phyloP scores from a whole-genome alignment of 2,113 vertebrate genomes.

The Protobothrops flavoviridis region DNA sequence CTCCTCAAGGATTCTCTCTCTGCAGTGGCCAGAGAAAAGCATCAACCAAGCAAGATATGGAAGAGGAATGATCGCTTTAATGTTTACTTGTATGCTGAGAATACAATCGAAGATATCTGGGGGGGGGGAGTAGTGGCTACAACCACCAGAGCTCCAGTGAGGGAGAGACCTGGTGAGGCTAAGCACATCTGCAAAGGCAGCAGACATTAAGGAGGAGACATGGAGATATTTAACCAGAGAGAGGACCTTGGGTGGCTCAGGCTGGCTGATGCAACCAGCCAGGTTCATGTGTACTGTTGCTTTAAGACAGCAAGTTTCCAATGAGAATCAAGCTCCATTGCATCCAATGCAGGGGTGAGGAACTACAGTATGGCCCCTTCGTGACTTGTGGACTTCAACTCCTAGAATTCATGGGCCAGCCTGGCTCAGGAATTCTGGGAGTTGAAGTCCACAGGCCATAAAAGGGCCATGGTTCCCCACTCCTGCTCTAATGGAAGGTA shows the following conservation, averaged over 20 bases:
- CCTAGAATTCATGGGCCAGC: not conserved
- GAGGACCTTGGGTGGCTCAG: not conserved
- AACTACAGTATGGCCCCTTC: not conserved
- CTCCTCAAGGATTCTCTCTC: not conserved
- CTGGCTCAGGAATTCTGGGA: not conserved
- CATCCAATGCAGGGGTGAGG: not conserved
- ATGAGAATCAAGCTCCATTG: not conserved
- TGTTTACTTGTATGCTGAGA: not conserved
- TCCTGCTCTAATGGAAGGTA: not conserved
- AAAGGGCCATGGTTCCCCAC: not conserved
- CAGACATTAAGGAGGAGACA: not conserved
- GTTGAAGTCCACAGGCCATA: not conserved
- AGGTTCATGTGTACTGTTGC: not conserved
- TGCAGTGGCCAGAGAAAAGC: not conserved
- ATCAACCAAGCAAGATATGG: not conserved
- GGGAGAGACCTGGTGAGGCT: not conserved
- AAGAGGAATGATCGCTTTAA: constrained; percentile 51
- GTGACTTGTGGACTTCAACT: not conserved
- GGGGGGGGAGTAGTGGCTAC: not conserved
- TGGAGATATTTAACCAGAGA: not conserved
- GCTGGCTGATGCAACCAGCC: not conserved
- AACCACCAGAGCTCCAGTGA: not conserved
- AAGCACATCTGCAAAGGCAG: not conserved
- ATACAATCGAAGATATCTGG: constrained; percentile 3
- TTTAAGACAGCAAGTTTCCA: not conserved